phyloP scores from a whole-genome alignment of 2,797 vertebrate species.

The Macroramphosus scolopax region DNA sequence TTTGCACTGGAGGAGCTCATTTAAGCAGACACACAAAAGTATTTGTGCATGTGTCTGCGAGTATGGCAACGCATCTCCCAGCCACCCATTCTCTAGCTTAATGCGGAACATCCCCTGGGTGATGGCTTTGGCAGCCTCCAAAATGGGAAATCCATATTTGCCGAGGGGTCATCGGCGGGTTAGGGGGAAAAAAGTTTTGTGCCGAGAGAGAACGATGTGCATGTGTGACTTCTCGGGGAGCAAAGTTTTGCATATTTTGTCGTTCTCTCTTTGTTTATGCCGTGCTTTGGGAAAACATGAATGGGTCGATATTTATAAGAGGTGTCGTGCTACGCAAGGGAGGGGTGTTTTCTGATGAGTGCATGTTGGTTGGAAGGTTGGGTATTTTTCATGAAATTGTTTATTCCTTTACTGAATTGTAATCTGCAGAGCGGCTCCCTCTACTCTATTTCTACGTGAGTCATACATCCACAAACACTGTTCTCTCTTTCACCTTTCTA shows the following conservation, averaged over 20 bases:
- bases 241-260: constrained; percentile 73
- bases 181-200: constrained; percentile 78
- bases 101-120: constrained; percentile 85
- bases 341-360: constrained; percentile 56
- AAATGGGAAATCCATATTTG: constrained; percentile 84
- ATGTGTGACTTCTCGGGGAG: constrained; percentile 67
- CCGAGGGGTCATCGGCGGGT: constrained; percentile 78
- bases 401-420: constrained; percentile 50
- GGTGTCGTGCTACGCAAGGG: constrained; percentile 44
- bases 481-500: constrained; percentile 13
- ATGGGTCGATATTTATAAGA: constrained; percentile 71
- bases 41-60: constrained; percentile 81
- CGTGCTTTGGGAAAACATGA: constrained; percentile 68
- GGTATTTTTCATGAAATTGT: constrained; percentile 43
- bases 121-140: constrained; percentile 83
- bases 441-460: constrained; percentile 22
- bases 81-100: constrained; percentile 79
- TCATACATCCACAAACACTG: constrained; percentile 15
- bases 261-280: constrained; percentile 62
- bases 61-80: constrained; percentile 78
- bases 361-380: constrained; percentile 38
- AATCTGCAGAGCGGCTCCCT: constrained; percentile 25
- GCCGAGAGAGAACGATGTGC: constrained; percentile 62
- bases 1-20: constrained; percentile 80
- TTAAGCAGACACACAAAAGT: constrained; percentile 81